phyloP scores from a whole-genome alignment of 2,797 vertebrate genomes.

The Pygocentrus nattereri region DNA sequence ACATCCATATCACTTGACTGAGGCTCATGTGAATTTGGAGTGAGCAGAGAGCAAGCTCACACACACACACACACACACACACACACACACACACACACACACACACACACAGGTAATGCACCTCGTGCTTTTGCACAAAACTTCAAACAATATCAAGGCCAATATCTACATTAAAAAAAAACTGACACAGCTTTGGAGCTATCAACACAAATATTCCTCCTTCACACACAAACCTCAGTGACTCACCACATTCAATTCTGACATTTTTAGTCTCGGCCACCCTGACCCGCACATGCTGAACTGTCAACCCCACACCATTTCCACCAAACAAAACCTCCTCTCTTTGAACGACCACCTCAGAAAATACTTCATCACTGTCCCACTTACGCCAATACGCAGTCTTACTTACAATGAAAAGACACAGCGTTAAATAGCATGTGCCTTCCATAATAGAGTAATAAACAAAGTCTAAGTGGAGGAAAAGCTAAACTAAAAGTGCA shows the following conservation, averaged over 20 bases:
- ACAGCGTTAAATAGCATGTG: background rate
- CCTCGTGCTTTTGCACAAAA: conserved; percentile 42
- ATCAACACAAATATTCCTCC: background rate
- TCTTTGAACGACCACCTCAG: conserved; percentile 18
- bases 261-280: background rate
- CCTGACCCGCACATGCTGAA: conserved; percentile 4
- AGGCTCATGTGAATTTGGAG: conserved; percentile 71
- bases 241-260: no score
- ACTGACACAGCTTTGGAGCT: background rate
- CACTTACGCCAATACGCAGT: background rate
- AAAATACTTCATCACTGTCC: background rate
- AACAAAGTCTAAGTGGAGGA: background rate
- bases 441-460: background rate
- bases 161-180: conserved; percentile 29
- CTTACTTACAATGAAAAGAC: background rate
- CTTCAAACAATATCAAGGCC: conserved; percentile 11
- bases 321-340: conserved; percentile 29
- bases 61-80: conserved; percentile 53
- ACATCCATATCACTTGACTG: conserved; percentile 78
- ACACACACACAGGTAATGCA: conserved; percentile 42
- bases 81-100: conserved; percentile 36
- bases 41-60: conserved; percentile 62
- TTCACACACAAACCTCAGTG: background rate
- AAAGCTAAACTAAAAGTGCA: conserved; percentile 9
- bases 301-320: conserved; percentile 20